A percentile compares a stretch with the other conserved stretches of the same genome.
Conservation (phyloP, 2,113 vertebrate species). For the Nettapus auritus region DNA sequence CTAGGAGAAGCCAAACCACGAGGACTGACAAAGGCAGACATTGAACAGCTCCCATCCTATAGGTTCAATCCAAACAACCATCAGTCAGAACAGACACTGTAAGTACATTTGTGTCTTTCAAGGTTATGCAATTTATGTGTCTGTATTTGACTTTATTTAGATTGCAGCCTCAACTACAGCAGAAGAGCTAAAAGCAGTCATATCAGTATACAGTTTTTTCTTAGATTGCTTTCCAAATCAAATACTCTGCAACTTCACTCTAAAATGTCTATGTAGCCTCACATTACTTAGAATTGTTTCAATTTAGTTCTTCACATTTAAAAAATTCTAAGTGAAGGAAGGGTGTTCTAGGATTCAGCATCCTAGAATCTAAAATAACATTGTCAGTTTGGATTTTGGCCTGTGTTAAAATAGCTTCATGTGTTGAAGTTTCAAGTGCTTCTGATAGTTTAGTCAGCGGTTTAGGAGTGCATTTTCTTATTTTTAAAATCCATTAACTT, state of each 20-base stretch:
- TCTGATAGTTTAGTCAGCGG: neutral
- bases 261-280: neutral
- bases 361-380: neutral
- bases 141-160: neutral
- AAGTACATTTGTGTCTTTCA: conserved; percentile 68
- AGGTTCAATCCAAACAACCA: conserved; percentile 98
- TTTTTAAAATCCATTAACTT: neutral
- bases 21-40: conserved; percentile 94
- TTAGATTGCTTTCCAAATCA: neutral
- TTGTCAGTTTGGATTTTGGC: neutral
- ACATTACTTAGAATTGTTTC: neutral
- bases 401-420: neutral
- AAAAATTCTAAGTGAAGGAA: neutral
- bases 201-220: neutral
- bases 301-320: neutral
- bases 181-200: neutral
- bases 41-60: conserved; percentile 97
- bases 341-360: neutral
- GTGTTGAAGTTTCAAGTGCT: neutral
- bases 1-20: conserved; percentile 96
- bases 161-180: neutral
- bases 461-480: neutral
- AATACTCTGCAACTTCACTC: neutral
- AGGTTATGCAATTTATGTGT: neutral
- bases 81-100: conserved; percentile 98